Conservation (phyloP, 2,888 invertebrate species). For the Mesodorylaimus sp. region DNA sequence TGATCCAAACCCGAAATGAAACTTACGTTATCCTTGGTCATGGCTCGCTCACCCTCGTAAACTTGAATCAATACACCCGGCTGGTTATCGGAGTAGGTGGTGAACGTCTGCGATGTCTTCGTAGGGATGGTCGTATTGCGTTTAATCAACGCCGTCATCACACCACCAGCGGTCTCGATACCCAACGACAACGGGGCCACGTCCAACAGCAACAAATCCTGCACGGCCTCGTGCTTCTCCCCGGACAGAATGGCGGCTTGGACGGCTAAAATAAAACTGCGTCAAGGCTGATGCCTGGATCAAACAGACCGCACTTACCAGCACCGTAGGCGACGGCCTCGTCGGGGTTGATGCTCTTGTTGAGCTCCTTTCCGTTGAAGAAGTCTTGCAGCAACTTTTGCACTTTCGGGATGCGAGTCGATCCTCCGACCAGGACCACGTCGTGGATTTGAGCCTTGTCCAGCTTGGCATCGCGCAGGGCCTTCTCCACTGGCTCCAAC, state of each 20-base stretch:
- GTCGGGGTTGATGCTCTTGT: slow-evolving; percentile 81
- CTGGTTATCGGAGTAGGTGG: slow-evolving; percentile 92
- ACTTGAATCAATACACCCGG: slow-evolving; percentile 66
- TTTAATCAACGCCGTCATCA: slow-evolving; percentile 90
- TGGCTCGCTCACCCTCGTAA: slow-evolving; percentile 42
- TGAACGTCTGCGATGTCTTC: slow-evolving; percentile 74
- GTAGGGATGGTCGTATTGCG: slow-evolving; percentile 92
- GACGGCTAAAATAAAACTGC: no score
- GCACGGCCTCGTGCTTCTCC: slow-evolving; percentile 45
- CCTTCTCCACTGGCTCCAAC: slow-evolving; percentile 86
- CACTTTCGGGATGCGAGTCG: slow-evolving; percentile 90
- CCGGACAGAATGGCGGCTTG: slow-evolving; percentile 86
- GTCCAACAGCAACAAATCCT: slow-evolving; percentile 73
- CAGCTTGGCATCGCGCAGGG: slow-evolving; percentile 83
- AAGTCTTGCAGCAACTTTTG: slow-evolving; percentile 70
- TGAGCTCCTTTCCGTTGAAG: slow-evolving; percentile 84
- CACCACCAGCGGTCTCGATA: slow-evolving; percentile 74
- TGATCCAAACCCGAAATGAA: no score
- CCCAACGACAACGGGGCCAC: slow-evolving; percentile 75
- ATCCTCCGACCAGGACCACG: slow-evolving; percentile 61
- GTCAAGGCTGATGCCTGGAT: no score
- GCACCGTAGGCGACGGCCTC: slow-evolving; percentile 94
- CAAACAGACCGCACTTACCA: no score
- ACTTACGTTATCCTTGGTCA: slow-evolving; percentile 61
- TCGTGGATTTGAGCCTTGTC: slow-evolving; percentile 61